Percentiles rank a stretch among this genome's conserved stretches.
Evolutionary conservation across 2,113 vertebrate species (phyloP).

Genomic region (Apodemus speciosus): DNA sequence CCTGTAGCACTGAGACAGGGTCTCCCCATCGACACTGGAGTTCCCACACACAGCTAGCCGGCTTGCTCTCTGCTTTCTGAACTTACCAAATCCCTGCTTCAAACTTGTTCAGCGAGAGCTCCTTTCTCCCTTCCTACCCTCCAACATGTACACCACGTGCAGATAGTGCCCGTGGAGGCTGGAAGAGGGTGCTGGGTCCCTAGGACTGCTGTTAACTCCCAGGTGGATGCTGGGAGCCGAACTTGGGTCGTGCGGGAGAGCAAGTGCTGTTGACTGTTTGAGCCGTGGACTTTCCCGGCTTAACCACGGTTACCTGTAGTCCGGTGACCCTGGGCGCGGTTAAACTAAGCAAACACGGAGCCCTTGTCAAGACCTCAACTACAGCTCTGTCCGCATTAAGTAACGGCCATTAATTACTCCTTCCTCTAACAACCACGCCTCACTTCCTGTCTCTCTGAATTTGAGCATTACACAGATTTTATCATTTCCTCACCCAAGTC

Average conservation of each 20-base stretch:
- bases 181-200: neutral
- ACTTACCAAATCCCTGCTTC: neutral
- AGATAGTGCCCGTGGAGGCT: no score
- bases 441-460: neutral
- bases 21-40: neutral
- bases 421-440: neutral
- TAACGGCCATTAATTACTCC: neutral
- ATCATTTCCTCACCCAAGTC: neutral
- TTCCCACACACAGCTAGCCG: neutral
- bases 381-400: neutral
- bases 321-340: neutral
- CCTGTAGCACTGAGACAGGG: neutral
- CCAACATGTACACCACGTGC: no score
- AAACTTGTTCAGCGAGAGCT: neutral
- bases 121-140: neutral
- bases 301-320: neutral
- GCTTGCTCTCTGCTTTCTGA: neutral
- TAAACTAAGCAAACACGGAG: no score
- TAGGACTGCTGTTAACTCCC: neutral
- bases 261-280: neutral
- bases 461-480: neutral
- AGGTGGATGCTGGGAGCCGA: neutral
- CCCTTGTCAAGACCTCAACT: neutral
- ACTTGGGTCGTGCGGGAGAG: neutral
- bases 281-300: neutral